phyloP scores from a whole-genome alignment of 2,888 invertebrate species.

The Plebejus anna region DNA sequence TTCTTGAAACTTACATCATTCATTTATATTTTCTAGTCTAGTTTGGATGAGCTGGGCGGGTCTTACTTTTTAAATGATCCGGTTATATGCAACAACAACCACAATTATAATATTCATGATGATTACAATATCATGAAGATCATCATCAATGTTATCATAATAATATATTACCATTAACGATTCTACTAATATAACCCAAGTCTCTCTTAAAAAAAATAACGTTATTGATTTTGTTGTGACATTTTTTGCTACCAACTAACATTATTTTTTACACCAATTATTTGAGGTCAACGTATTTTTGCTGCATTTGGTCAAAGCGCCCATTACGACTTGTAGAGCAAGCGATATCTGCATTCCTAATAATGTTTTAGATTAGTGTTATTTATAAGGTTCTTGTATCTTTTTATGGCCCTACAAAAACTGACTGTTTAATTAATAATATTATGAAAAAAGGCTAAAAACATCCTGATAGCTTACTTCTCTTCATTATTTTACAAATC shows the following conservation, averaged over 20 bases:
- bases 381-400: neutral
- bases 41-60: neutral
- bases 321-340: constrained; percentile 23
- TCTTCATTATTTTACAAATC: neutral
- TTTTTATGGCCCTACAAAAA: constrained; percentile 1
- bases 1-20: neutral
- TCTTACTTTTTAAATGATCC: neutral
- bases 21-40: neutral
- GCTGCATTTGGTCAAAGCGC: constrained; percentile 23
- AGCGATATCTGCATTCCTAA: constrained; percentile 24
- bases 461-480: too few species aligned
- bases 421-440: too few species aligned
- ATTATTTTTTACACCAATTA: neutral
- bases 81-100: neutral
- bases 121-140: neutral
- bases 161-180: too few species aligned
- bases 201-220: neutral
- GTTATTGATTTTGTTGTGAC: neutral
- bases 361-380: constrained; percentile 5
- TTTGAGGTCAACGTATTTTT: neutral
- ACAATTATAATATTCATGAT: neutral
- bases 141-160: too few species aligned
- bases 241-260: neutral
- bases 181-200: too few species aligned
- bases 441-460: too few species aligned